Base-by-base conservation (phyloP, 1,140 invertebrate genomes). In the Pachypeltis micranthus region DNA sequence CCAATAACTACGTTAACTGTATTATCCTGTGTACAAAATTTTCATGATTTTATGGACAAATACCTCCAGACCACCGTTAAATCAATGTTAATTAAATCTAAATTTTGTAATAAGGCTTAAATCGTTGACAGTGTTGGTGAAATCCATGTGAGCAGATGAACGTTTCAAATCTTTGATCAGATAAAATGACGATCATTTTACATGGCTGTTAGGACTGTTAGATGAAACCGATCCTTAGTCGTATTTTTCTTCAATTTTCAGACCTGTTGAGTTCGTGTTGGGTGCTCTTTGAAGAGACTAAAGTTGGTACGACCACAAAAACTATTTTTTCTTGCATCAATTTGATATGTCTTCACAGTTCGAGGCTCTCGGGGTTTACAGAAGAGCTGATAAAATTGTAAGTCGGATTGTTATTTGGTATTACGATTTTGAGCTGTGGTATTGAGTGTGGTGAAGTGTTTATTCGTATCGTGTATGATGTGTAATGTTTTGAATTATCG, bases 301-400 rank as follows among this genome's bases (percentile, higher is more conserved):
- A 27, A 19, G 14, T 31, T 29, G 57, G 29, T 31, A 59, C 28
- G n/a, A n/a, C 28, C 14, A 59, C 28, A 34, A n/a, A 10, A 7
- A 31, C 28, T 19, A n/a, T 59, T 28, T n/a, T 59, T 16, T 59
- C 57, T 2, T 59, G 57, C 28, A 27, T 59, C 57, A 59, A 59
- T 31, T 19, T 29, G 26, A 59, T 59, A 19, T 59, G 57, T 59
- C n/a, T 59, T 31, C 57, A 59, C 27, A 28, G 57, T 34, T 59
- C 57, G 19, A 28, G 24, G n/a, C 29, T 28, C n/a, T 28, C 57
- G 10, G 29, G 29, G 31, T 59, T 59, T 25, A 29, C 25, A 19
- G n/a, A 27, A 14, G 1, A 59, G 4, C 26, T 59, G 14, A 16
- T 19, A 16, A 59, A 59, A 59, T 16, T 59, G 57, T 59, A 59